Percentiles rank a stretch among this genome's conserved stretches.
These are phyloP conservation scores for Siniperca chuatsi DNA, from an alignment of 2,113 vertebrate species.

Conservation along the genomic window DNA sequence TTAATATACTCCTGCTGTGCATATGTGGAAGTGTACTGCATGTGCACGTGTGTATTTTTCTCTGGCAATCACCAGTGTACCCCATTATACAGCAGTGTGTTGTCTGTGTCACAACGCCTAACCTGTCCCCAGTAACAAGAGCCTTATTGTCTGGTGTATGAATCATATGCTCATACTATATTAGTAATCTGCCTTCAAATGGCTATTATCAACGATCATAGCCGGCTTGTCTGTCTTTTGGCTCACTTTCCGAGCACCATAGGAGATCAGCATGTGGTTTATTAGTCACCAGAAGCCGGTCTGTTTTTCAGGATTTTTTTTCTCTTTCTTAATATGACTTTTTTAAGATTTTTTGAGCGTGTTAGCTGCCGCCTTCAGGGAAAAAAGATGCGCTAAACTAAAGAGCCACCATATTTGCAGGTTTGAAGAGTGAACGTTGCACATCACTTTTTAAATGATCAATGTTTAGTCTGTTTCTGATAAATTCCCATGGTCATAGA, in stretches of 20 bases:
- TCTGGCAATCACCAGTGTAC: slow-evolving; percentile 9
- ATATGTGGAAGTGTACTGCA: background rate
- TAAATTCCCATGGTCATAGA: background rate
- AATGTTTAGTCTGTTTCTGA: background rate
- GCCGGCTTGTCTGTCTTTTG: slow-evolving; percentile 57
- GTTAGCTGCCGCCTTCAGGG: background rate
- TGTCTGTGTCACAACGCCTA: slow-evolving; percentile 58
- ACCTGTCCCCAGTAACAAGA: slow-evolving; percentile 62
- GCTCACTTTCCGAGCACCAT: slow-evolving; percentile 45
- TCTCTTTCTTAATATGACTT: slow-evolving; percentile 14
- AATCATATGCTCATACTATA: slow-evolving; percentile 68
- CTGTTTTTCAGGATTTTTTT: slow-evolving; percentile 51
- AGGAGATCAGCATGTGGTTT: slow-evolving; percentile 66
- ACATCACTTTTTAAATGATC: background rate
- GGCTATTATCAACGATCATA: slow-evolving; percentile 49
- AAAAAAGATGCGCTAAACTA: slow-evolving; percentile 8
- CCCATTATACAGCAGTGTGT: slow-evolving; percentile 12
- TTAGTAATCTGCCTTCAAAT: slow-evolving; percentile 72
- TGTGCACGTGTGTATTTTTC: slow-evolving; percentile 22
- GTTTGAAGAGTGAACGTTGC: slow-evolving; percentile 13
- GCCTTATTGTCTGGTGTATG: slow-evolving; percentile 61
- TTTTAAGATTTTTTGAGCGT: background rate
- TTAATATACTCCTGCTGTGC: slow-evolving; percentile 19
- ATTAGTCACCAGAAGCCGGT: slow-evolving; percentile 61
- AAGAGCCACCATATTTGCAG: background rate